Conservation (phyloP, 1,140 invertebrate genomes). For the Sycophila sp. region DNA sequence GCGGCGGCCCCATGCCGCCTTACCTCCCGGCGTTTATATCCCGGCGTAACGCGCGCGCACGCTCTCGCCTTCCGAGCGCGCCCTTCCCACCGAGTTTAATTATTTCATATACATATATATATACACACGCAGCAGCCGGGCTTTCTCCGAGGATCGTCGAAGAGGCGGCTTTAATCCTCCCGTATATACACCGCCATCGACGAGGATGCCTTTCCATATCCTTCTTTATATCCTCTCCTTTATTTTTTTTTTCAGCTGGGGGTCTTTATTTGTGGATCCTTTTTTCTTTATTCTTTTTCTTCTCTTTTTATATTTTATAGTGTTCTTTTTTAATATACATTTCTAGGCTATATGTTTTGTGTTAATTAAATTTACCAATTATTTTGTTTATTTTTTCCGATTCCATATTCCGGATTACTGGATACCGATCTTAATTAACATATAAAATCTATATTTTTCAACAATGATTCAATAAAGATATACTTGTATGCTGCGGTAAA, state of each 20-base stretch:
- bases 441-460: too few species aligned
- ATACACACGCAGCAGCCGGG: slow-evolving; percentile 7
- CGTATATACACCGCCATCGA: slow-evolving; percentile 29
- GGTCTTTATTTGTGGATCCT: neutral
- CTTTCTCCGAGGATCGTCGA: slow-evolving; percentile 11
- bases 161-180: slow-evolving; percentile 7
- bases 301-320: too few species aligned
- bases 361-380: too few species aligned
- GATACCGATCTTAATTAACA: too few species aligned
- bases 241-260: neutral
- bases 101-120: slow-evolving; percentile 45
- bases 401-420: too few species aligned
- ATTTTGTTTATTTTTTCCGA: too few species aligned
- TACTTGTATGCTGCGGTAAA: too few species aligned
- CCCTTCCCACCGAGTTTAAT: slow-evolving; percentile 47
- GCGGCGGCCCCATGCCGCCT: slow-evolving; percentile 12
- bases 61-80: slow-evolving; percentile 3
- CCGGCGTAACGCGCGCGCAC: too few species aligned
- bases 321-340: too few species aligned
- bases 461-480: too few species aligned
- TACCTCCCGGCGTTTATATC: slow-evolving; percentile 33
- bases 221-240: neutral
- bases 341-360: too few species aligned
- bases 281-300: neutral
- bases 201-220: too few species aligned